phyloP scores from a whole-genome alignment of 2,888 invertebrate genomes.

The Mylabris sibirica region DNA sequence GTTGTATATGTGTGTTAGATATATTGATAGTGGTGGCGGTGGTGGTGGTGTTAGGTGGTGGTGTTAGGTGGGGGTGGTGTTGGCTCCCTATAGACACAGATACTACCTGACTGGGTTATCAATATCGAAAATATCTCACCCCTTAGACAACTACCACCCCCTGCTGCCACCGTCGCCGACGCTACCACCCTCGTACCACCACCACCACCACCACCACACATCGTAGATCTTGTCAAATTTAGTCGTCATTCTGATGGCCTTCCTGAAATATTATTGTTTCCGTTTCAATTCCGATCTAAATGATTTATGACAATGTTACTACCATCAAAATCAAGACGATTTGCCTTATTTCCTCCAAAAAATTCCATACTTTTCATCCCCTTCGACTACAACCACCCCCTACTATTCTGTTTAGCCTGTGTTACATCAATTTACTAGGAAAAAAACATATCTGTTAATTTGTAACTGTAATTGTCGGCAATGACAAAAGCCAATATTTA shows the following conservation, averaged over 20 bases:
- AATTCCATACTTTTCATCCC: background rate
- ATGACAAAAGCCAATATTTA: constrained; percentile 46
- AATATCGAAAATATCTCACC: constrained; percentile 46
- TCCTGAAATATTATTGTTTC: constrained; percentile 56
- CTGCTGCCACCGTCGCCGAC: no score
- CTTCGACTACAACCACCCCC: background rate
- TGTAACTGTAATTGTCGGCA: constrained; percentile 50
- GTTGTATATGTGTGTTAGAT: constrained; percentile 43
- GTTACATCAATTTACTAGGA: background rate
- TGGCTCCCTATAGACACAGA: constrained; percentile 50
- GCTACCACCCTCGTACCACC: no score
- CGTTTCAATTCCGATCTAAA: constrained; percentile 45
- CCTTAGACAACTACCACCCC: background rate
- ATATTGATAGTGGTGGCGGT: constrained; percentile 47
- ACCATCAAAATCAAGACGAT: background rate
- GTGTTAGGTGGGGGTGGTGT: constrained; percentile 23
- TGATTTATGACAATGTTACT: constrained; percentile 24
- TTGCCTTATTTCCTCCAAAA: background rate
- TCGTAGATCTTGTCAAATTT: constrained; percentile 57
- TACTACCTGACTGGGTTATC: constrained; percentile 56
- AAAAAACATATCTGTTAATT: constrained; percentile 39
- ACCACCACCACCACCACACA: constrained; percentile 37
- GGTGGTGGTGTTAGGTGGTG: background rate
- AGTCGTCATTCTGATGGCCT: constrained; percentile 54
- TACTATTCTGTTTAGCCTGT: no score